Evolutionary conservation across 2,113 vertebrate species (phyloP).

Genomic region (Myrmecobius fasciatus): DNA sequence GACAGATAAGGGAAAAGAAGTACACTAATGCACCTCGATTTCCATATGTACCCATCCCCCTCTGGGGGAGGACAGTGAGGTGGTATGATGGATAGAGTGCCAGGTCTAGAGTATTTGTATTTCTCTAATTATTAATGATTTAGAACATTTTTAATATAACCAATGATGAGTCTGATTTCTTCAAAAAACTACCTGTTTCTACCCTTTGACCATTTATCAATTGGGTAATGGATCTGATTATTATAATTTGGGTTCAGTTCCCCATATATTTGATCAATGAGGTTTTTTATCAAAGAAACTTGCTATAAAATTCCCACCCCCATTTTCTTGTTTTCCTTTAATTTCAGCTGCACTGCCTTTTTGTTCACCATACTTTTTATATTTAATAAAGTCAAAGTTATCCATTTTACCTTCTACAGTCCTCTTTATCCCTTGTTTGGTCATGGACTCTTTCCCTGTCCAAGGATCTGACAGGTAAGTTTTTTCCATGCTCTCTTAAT

Average conservation of each 20-base stretch:
- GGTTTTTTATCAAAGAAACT: too few species aligned
- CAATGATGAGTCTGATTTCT: not conserved
- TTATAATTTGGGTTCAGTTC: slow-evolving; percentile 31
- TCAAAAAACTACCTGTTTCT: not conserved
- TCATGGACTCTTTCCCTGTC: too few species aligned
- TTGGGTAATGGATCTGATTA: not conserved
- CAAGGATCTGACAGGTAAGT: too few species aligned
- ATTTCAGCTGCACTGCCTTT: not conserved
- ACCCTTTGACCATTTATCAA: slow-evolving; percentile 20
- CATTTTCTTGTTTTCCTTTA: slow-evolving; percentile 27
- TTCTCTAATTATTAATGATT: slow-evolving; percentile 21
- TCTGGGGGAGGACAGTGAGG: not conserved
- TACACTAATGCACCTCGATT: too few species aligned
- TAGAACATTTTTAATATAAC: slow-evolving; percentile 30
- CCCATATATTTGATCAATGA: slow-evolving; percentile 2
- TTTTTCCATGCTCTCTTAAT: too few species aligned
- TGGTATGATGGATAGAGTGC: not conserved
- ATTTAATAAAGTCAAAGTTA: slow-evolving; percentile 32
- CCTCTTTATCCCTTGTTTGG: too few species aligned
- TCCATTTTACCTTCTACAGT: not conserved
- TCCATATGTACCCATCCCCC: too few species aligned
- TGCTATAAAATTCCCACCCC: slow-evolving; percentile 13
- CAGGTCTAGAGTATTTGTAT: not conserved
- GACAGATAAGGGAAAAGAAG: too few species aligned
- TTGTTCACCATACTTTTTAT: slow-evolving; percentile 3